phyloP scores from a whole-genome alignment of 2,113 vertebrate species.

The Pithys albifrons region DNA sequence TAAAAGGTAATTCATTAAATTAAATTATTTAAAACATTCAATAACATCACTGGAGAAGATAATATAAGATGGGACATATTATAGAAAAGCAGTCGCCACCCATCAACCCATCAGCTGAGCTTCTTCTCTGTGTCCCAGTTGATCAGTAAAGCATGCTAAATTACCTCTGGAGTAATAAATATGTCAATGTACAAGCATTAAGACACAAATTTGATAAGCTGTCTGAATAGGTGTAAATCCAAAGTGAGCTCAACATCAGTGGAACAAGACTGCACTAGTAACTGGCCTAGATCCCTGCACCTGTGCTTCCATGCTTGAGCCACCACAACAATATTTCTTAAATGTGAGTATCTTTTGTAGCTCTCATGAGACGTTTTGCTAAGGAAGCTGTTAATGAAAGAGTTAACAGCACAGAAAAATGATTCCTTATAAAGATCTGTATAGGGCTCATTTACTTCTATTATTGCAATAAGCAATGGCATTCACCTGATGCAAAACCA shows the following conservation, averaged over 20 bases:
- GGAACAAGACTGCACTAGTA: background rate
- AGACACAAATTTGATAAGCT: background rate
- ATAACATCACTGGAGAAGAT: background rate
- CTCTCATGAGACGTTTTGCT: background rate
- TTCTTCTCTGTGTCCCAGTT: background rate
- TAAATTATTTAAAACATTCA: background rate
- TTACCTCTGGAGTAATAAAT: background rate
- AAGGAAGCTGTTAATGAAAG: background rate
- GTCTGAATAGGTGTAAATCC: background rate
- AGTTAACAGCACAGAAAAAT: background rate
- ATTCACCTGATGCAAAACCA: background rate
- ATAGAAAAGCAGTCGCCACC: background rate
- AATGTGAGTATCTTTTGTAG: background rate
- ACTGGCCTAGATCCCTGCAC: background rate
- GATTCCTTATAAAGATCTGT: background rate
- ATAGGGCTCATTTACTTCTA: constrained; percentile 12
- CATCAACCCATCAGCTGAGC: background rate
- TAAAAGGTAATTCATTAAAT: background rate
- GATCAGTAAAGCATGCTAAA: background rate
- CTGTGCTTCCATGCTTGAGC: fast-evolving
- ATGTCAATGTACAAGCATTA: background rate
- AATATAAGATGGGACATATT: background rate
- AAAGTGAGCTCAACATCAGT: background rate
- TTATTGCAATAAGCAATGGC: background rate
- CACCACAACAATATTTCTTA: background rate